Base-by-base conservation (phyloP, 2,113 vertebrate genomes). In the Symphodus melops region DNA sequence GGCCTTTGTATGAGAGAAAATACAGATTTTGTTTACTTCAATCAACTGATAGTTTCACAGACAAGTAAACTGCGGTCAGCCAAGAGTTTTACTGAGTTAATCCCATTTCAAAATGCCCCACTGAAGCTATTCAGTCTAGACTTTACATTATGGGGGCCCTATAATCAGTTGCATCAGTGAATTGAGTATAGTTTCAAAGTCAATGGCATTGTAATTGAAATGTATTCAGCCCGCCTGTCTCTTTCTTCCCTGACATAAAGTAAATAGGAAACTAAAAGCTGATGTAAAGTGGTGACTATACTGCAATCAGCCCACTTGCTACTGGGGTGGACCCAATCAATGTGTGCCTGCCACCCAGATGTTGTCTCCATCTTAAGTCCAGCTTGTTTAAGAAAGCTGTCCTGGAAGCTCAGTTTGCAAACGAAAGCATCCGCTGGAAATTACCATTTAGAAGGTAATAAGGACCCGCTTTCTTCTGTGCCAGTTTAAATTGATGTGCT, bases 341-440 rank as follows among this genome's bases (percentile, higher is more conserved):
- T 85, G 92, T 57, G 75, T 83, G 82, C 86, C 79, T 81, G 86
- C 74, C 70, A 48, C 89, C 86, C 89, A 33, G 28, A 33, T 91
- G 89, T 85, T 86, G 77, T 82, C 82, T 81, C 81, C 69, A 80
- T 83, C 86, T 81, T 87, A 92, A 87, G 85, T 83, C 89, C 64
- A 61, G 85, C 88, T 93, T 89, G 88, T 92, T 92, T 92, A 86
- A 82, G 81, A 90, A 91, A 92, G 79, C 81, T 51, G 58, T 86
- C 85, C 89, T 89, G 89, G 92, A 91, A 91, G 88, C 83, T 65
- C 68, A 78, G 82, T 91, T 91, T 86, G 60, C 86, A 91, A 92
- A 93, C 83, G 87, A 83, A 92, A 69, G 88, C 88, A 91, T 91
- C 85, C 90, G 82, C 90, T 93, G 92, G 93, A 94, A 94, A 94